Evolutionary conservation across 2,113 vertebrate genomes (phyloP).

Genomic region (Grantiella picta): DNA sequence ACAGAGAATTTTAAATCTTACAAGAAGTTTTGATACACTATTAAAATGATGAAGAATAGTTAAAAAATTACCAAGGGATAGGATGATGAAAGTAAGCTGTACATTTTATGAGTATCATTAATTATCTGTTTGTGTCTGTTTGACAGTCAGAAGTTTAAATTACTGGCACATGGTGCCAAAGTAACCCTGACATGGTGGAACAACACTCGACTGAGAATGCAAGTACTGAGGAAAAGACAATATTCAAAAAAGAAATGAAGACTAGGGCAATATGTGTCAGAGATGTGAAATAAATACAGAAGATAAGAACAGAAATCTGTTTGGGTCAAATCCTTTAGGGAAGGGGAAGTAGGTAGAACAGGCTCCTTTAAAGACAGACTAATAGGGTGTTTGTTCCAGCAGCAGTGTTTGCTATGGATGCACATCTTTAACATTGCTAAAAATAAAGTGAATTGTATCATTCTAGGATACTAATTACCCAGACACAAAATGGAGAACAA

Average conservation of each 20-base stretch:
- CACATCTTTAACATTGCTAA: not conserved
- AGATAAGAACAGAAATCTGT: not conserved
- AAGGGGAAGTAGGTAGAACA: not conserved
- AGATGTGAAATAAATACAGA: not conserved
- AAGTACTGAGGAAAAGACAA: not conserved
- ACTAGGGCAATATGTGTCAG: not conserved
- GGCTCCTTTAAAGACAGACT: not conserved
- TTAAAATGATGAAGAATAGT: not conserved
- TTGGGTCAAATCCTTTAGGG: not conserved
- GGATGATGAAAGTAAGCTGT: not conserved
- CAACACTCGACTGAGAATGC: not conserved
- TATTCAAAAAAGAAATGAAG: not conserved
- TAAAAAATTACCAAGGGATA: not conserved
- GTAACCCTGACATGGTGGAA: not conserved
- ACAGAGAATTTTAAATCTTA: not conserved
- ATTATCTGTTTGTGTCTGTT: not conserved
- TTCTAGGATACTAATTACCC: not conserved
- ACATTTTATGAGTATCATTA: not conserved
- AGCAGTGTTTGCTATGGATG: not conserved
- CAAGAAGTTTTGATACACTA: not conserved
- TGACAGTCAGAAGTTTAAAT: not conserved
- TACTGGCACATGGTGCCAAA: not conserved
- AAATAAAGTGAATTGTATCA: not conserved
- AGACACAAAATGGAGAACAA: conserved; percentile 6
- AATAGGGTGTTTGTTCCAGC: not conserved